Base-by-base conservation (phyloP, 2,113 vertebrate species). In the Xiphophorus maculatus region DNA sequence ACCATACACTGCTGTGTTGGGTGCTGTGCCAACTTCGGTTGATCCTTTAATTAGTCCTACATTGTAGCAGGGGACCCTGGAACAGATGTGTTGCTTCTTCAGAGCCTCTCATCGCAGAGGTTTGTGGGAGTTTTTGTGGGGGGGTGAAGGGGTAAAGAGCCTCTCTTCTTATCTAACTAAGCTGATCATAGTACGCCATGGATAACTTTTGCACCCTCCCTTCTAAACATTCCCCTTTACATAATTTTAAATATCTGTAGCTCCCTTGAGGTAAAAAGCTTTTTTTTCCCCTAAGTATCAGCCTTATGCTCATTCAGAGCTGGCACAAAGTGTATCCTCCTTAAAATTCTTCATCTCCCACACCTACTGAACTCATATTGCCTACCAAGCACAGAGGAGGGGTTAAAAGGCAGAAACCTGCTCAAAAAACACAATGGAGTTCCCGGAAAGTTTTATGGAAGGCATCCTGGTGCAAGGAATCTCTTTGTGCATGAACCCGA, bases 1-100 rank as follows among this genome's bases (percentile, higher is more conserved):
- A 86, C 73, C 65, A 15, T 61, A 61, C 65, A 66, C 77, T 81
- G 77, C 85, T 84, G 83, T 69, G 81, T 72, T n/a, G 73, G 67
- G 66, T 42, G 66, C 81, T 42, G 73, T 28, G 63, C 71, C 82
- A 81, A 85, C 81, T 76, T 81, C 75, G 77, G 75, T 25, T 69
- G 87, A 89, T 90, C 69, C 84, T 90, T 89, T 92, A 84, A 93
- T 93, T 91, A 88, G 82, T 51, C 79, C 74, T 84, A n/a, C 48
- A n/a, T 69, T 80, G 84, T 76, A 79, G 80, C 33, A 10, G 79
- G 72, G 77, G 77, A 69, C 40, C 35, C 67, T 74, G 76, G 81
- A 89, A 80, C 86, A 84, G 82, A 89, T 85, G 81, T 66, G n/a
- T 70, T 63, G 85, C 63, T 84, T 85, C 72, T 32, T 61, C 44